Base-by-base conservation (phyloP, 2,888 invertebrate genomes). In the Perizoma flavofasciatum region DNA sequence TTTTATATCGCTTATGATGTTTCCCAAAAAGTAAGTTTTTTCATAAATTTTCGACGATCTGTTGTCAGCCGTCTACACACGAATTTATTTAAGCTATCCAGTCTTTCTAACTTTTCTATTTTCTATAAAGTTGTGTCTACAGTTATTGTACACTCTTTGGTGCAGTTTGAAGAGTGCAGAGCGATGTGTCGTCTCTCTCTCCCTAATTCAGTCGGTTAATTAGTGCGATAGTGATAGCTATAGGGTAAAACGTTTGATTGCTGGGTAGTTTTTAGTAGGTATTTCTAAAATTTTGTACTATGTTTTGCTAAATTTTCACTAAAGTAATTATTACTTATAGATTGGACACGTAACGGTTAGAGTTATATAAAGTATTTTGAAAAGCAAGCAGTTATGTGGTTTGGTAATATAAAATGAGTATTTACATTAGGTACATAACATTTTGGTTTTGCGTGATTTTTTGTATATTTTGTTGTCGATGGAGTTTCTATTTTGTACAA, bases 251-350 rank as follows among this genome's bases (percentile, higher is more conserved):
- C 74, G 81, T 86, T 89, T 85, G 80, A 83, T 89, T 83, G 90
- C 90, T 90, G 91, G 83, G 89, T 91, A 92, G 91, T 77, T 72
- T 44, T 85, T 83, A 79, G 87, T 89, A 86, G 88, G 78, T 88
- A 90, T 91, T 90, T 89, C 89, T 90, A 89, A 89, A 91, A 89
- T 91, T 91, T 91, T 92, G 85, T 92, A 92, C 91, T 91, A 90
- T 91, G 91, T 92, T 92, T 92, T 91, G 92, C 92, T 81, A 92
- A 91, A 90, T 90, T 90, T 91, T 91, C 91, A 92, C 91, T 89
- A 86, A 87, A 80, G 68, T 72, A 73, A 78, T 75, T 76, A 81
- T 76, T 82, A 22, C 22, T 22, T 22, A 87, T 89, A 89, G 89
- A 86, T 82, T 86, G 89, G 84, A 88, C 91, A 91, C 91, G 77